Evolutionary conservation across 2,888 invertebrate genomes (phyloP).

Genomic region (Oegoconia quadripuncta): DNA sequence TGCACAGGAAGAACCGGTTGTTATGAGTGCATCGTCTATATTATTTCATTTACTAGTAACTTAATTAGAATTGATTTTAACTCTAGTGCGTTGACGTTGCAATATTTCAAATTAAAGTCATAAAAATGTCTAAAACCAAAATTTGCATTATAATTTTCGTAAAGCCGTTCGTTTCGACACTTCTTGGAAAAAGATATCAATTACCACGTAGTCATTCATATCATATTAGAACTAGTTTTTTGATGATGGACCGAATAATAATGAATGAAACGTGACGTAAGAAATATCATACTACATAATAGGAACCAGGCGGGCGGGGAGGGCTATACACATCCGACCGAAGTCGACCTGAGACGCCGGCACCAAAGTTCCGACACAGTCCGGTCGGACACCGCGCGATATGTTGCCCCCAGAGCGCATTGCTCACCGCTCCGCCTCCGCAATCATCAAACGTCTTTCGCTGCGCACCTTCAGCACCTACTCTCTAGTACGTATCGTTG

Average conservation of each 20-base stretch:
- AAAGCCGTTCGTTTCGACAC: too few relatives aligned
- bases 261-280: slow-evolving; percentile 22
- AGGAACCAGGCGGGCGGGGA: slow-evolving; percentile 49
- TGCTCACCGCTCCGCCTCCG: slow-evolving; percentile 62
- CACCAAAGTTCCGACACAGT: slow-evolving; percentile 41
- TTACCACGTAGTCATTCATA: too few relatives aligned
- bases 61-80: neutral
- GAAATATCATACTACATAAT: slow-evolving; percentile 31
- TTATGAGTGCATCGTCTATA: neutral
- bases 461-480: slow-evolving; percentile 67
- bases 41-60: neutral
- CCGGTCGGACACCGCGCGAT: slow-evolving; percentile 56
- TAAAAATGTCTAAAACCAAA: too few relatives aligned
- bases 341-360: slow-evolving; percentile 16
- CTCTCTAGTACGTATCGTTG: slow-evolving; percentile 68
- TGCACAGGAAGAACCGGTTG: neutral
- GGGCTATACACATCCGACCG: slow-evolving; percentile 31
- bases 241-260: too few relatives aligned
- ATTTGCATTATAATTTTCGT: too few relatives aligned
- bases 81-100: too few relatives aligned
- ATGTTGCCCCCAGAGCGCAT: slow-evolving; percentile 72
- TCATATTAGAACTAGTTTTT: too few relatives aligned
- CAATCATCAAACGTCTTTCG: slow-evolving; percentile 68
- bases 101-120: too few relatives aligned
- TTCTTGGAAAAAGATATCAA: too few relatives aligned